These are phyloP conservation scores for Acleris emargana DNA, from an alignment of 2,888 invertebrate species.

Conservation along the genomic window DNA sequence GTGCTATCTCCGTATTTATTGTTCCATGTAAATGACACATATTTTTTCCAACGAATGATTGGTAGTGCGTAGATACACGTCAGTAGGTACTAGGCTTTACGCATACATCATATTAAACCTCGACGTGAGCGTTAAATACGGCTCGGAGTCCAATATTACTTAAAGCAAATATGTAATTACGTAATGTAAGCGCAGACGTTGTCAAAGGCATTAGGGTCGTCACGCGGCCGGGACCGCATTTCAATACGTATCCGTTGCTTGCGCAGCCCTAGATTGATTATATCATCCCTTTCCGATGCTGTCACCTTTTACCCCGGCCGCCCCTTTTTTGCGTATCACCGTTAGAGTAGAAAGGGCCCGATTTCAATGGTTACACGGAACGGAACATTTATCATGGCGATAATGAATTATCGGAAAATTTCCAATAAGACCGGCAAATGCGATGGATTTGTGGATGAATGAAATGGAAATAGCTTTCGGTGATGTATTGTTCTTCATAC, in stretches of 20 bases:
- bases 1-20: slow-evolving; percentile 28
- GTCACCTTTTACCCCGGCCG: slow-evolving; percentile 61
- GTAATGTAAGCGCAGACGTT: slow-evolving; percentile 32
- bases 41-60: background rate
- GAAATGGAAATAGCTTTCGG: slow-evolving; percentile 33
- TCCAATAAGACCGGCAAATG: slow-evolving; percentile 66
- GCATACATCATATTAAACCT: background rate
- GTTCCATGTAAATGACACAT: slow-evolving; percentile 25
- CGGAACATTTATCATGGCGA: slow-evolving; percentile 79
- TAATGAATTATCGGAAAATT: slow-evolving; percentile 78
- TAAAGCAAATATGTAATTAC: slow-evolving; percentile 28
- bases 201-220: slow-evolving; percentile 36
- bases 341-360: slow-evolving; percentile 78
- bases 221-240: slow-evolving; percentile 42
- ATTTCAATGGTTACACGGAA: slow-evolving; percentile 71
- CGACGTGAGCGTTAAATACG: background rate
- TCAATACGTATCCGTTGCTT: slow-evolving; percentile 59
- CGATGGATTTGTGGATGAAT: slow-evolving; percentile 37
- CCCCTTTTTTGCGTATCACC: slow-evolving; percentile 79
- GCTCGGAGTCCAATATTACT: slow-evolving; percentile 2
- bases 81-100: background rate
- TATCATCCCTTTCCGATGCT: slow-evolving; percentile 72
- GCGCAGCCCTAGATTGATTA: slow-evolving; percentile 78
- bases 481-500: slow-evolving; percentile 32
- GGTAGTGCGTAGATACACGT: background rate